A percentile compares a stretch with the other conserved stretches of the same genome.
phyloP scores from a whole-genome alignment of 2,888 invertebrate genomes.

The Lepidochitona cinerea region DNA sequence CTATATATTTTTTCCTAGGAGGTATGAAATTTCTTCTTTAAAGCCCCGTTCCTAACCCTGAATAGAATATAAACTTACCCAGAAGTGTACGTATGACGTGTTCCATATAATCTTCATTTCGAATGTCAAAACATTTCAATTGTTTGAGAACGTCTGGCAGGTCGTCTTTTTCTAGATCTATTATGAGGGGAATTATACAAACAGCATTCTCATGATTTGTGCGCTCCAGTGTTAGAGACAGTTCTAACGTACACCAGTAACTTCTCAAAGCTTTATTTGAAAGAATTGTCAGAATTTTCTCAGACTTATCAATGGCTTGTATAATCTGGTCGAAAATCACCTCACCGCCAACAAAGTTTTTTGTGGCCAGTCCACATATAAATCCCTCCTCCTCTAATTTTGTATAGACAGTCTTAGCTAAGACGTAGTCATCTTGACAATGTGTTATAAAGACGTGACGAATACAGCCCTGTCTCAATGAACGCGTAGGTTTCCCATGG shows the following conservation, averaged over 20 bases:
- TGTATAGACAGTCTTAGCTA: background rate
- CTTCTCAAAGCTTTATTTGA: conserved; percentile 91
- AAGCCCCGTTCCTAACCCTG: no score
- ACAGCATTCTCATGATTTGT: background rate
- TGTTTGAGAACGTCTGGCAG: background rate
- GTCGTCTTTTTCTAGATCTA: background rate
- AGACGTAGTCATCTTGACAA: conserved; percentile 4
- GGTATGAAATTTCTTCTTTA: no score
- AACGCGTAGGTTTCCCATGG: no score
- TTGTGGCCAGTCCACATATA: conserved; percentile 11
- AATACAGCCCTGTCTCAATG: background rate
- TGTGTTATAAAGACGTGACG: conserved; percentile 24
- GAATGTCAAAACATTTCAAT: background rate
- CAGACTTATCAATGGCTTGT: conserved; percentile 87
- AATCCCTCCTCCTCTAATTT: conserved; percentile 2
- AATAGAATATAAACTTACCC: background rate
- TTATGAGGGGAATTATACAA: conserved; percentile 3
- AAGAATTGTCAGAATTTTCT: conserved; percentile 87
- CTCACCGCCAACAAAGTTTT: conserved; percentile 31
- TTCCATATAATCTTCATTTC: background rate
- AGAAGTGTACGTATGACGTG: background rate
- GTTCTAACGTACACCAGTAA: conserved; percentile 79
- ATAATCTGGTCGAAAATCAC: conserved; percentile 86
- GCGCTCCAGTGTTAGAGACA: background rate
- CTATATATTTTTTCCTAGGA: no score